Conservation (phyloP, 2,113 vertebrate genomes). For the Mus spicilegus region DNA sequence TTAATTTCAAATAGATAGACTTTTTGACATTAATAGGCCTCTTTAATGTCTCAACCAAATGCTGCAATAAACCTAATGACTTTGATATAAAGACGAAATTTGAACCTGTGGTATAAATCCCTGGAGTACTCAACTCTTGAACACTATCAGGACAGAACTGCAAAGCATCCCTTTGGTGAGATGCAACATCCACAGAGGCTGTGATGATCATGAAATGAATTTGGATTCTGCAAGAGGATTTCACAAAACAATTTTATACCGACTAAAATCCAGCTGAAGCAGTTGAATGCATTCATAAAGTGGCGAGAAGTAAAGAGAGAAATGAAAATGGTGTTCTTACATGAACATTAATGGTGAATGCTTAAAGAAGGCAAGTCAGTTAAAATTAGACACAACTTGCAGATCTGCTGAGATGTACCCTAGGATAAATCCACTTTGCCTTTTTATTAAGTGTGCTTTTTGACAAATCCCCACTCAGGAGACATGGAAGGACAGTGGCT, state of each 20-base stretch:
- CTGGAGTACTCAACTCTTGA: not conserved
- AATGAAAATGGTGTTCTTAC: not conserved
- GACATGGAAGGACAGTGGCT: not conserved
- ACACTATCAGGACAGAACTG: not conserved
- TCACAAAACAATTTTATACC: slow-evolving; percentile 38
- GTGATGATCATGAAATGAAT: slow-evolving; percentile 27
- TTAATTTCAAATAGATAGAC: slow-evolving; percentile 42
- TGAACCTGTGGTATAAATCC: not conserved
- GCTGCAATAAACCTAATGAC: not conserved
- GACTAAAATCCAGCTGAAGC: not conserved
- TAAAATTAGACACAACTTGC: not conserved
- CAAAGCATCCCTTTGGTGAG: not conserved
- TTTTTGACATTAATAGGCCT: not conserved
- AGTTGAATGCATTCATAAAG: slow-evolving; percentile 11
- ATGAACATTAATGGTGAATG: slow-evolving; percentile 42
- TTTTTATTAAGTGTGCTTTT: not conserved
- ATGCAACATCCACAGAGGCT: not conserved
- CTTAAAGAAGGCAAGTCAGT: slow-evolving; percentile 31
- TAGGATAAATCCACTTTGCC: not conserved
- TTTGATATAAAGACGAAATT: not conserved
- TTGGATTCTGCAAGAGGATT: slow-evolving; percentile 41
- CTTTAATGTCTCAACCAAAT: slow-evolving; percentile 18
- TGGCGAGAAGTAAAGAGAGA: not conserved
- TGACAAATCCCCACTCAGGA: not conserved
- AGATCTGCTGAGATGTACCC: not conserved